Base-by-base conservation (phyloP, 1,140 invertebrate species). In the Helicorthomorpha holstii region DNA sequence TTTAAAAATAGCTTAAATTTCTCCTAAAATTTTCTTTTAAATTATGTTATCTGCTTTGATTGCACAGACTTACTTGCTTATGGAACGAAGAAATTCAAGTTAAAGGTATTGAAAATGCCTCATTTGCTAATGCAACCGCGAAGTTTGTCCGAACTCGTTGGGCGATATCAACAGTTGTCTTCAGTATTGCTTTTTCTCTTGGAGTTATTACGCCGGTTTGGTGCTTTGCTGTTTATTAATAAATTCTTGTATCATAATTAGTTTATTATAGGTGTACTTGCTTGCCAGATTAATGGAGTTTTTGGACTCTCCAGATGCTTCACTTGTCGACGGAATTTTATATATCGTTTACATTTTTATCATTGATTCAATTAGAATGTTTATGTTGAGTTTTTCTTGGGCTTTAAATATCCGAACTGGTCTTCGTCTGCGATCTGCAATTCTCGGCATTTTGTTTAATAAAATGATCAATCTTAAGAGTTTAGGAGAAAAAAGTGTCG, bases 381-480 rank as follows among this genome's bases (percentile, higher is more conserved):
- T 34, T 34, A 16, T 34, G 16, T 34, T 34, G 7, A 34, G 29
- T 34, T 16, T 34, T 7, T 16, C 7, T 12, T 82, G 78, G 76
- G 19, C 50, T 27, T 45, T 42, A 55, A 54, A 48, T 16, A 65
- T 58, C 16, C 69, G 76, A 57, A 80, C 75, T 62, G 79, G 73
- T 34, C 63, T 78, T 50, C 67, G 79, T 58, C 63, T 81, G 34
- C 69, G 77, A 55, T 69, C 74, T 21, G 79, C 76, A 27, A 71
- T 73, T 27, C 66, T 77, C 47, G 71, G 71, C 48, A 55, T 82
- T 16, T 58, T 83, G 14, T 83, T 78, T 59, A 74, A 73, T 55
- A 81, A 80, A 63, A 66, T 83, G 12, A 65, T 81, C 41, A 65
- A 69, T 52, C 63, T 78, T 1, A 70, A 76, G 55, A 71, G 64